Evolutionary conservation across 2,113 vertebrate genomes (phyloP).

Genomic region (Stegostoma tigrinum): DNA sequence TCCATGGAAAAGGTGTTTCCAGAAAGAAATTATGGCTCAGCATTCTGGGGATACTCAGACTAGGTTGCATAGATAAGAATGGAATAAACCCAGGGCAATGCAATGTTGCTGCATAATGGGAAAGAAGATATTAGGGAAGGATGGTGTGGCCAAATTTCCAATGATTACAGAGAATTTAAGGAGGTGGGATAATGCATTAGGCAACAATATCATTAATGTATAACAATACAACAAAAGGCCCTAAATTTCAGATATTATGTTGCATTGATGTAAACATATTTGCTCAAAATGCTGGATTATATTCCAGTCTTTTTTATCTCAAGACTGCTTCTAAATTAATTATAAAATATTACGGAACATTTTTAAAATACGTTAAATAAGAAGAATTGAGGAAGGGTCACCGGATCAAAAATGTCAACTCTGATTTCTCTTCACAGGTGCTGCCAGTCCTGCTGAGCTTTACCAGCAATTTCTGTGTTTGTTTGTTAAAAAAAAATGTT

Average conservation of each 20-base stretch:
- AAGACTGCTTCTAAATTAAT: not conserved
- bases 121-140: not conserved
- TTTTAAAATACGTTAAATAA: not conserved
- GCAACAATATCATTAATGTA: not conserved
- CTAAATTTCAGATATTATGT: constrained; percentile 4
- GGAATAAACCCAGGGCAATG: not conserved
- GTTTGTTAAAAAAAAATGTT: not conserved
- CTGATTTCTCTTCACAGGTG: too few species aligned
- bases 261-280: not conserved
- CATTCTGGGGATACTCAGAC: not conserved
- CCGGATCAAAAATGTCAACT: too few species aligned
- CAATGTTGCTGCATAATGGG: not conserved
- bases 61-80: not conserved
- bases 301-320: not conserved
- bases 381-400: too few species aligned
- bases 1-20: not conserved
- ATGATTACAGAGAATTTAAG: not conserved
- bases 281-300: not conserved
- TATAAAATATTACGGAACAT: not conserved
- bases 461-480: too few species aligned
- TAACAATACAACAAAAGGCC: not conserved
- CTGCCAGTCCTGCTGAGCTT: too few species aligned
- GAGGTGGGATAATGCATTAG: not conserved
- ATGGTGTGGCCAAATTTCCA: not conserved
- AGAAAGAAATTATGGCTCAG: not conserved